Conservation (phyloP, 2,113 vertebrate species). For the Lepus americanus region DNA sequence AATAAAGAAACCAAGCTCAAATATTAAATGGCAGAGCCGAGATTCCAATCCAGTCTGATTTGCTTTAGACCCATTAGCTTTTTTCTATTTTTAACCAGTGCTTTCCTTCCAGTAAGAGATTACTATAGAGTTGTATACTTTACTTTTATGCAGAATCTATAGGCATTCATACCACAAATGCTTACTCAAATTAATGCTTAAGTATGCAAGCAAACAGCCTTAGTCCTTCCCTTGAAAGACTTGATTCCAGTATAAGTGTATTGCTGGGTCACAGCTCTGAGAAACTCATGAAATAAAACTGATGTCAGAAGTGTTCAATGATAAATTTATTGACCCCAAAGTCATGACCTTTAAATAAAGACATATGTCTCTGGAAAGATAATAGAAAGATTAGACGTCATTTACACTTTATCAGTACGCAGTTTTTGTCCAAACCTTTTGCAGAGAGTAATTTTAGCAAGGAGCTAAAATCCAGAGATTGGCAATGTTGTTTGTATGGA, state of each 20-base stretch:
- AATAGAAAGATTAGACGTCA: conserved; percentile 47
- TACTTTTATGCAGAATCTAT: neutral
- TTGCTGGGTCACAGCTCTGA: conserved; percentile 36
- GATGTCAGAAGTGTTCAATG: neutral
- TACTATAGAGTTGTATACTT: conserved; percentile 1
- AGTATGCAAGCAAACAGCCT: neutral
- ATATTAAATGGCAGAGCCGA: neutral
- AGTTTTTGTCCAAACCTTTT: conserved; percentile 38
- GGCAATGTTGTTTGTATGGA: neutral
- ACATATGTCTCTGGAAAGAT: conserved; percentile 9
- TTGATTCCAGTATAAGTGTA: neutral
- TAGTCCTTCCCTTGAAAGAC: conserved; percentile 3
- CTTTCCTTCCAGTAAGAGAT: conserved; percentile 41
- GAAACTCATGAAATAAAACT: neutral
- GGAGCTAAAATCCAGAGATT: neutral
- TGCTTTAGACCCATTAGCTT: neutral
- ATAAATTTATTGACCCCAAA: conserved; percentile 18
- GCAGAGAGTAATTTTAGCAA: neutral
- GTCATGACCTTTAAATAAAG: conserved; percentile 58
- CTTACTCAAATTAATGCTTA: neutral
- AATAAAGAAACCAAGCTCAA: conserved; percentile 39
- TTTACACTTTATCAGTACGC: conserved; percentile 30
- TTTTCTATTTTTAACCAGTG: neutral
- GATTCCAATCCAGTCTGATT: neutral
- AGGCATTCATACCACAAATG: neutral